Evolutionary conservation across 1,140 invertebrate species (phyloP), one percentile per base, ranked within the genome.

Genomic region (Diploscapter pachys): DNA sequence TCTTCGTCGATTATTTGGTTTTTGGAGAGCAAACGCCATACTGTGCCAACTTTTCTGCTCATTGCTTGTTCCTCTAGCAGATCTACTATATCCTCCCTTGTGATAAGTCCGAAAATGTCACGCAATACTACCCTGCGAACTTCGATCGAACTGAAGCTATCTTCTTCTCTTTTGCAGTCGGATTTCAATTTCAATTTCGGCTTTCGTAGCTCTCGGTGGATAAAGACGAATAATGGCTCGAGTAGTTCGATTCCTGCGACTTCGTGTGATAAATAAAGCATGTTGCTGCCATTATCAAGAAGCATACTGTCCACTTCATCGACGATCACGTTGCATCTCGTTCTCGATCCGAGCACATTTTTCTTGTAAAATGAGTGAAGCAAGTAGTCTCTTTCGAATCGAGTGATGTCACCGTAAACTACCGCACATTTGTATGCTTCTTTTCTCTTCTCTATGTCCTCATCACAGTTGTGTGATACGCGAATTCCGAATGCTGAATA

Each of bases 221-320:
- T 70, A 53, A 71, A 71, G 13, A 63, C 56, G 49, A 71, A 71
- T 4, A 71, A 49, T 9, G 69, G 64, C 5, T 71, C 69, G 4
- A 71, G 69, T 9, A 71, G 11, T 6, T 71, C n/a, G 55, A 71
- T 31, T 5, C 69, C 57, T n/a, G 69, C 55, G 5, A 71, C 56
- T 9, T 59, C 62, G 67, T 69, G 62, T 9, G 63, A 71, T 6
- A 71, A 59, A 66, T 71, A 71, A 9, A 71, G 69, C 57, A 71
- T 63, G 49, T 71, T 61, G 49, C 48, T 71, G 49, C 69, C 69
- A 63, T 63, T 5, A 48, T 71, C 69, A 5, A 71, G 55, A 48
- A 8, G n/a, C 73, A 75, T 75, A 55, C 54, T 75, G 54, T 75
- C 73, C 3, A 75, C 69, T 61, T 75, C 73, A 49, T 75, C 69